Evolutionary conservation across 2,797 vertebrate species (phyloP).

Genomic region (Parotocinclus haroldoi): DNA sequence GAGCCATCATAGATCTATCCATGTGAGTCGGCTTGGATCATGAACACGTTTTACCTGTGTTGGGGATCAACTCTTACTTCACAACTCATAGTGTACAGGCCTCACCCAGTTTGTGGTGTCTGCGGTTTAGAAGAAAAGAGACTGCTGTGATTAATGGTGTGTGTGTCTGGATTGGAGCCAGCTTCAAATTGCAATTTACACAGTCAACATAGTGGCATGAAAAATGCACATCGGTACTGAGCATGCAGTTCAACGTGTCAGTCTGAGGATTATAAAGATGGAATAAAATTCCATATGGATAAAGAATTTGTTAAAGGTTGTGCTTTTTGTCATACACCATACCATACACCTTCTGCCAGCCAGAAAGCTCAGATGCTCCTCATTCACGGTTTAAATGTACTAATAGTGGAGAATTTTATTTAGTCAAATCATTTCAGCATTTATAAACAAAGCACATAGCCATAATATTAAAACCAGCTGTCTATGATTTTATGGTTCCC

Average conservation of each 20-base stretch:
- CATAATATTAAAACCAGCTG: too few species aligned
- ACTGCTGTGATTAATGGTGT: constrained; percentile 45
- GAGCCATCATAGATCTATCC: constrained; percentile 8
- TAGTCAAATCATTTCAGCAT: too few species aligned
- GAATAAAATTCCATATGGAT: constrained; percentile 1
- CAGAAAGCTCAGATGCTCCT: too few species aligned
- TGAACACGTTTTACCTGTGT: constrained; percentile 18
- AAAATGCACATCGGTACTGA: constrained; percentile 3
- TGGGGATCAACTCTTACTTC: constrained; percentile 19
- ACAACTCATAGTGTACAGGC: constrained; percentile 1
- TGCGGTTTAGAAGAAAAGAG: constrained; percentile 39
- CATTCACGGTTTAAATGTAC: too few species aligned
- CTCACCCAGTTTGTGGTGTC: constrained; percentile 35
- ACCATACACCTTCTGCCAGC: too few species aligned
- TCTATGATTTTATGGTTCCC: too few species aligned
- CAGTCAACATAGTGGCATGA: constrained; percentile 20
- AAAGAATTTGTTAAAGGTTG: background rate
- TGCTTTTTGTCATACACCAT: too few species aligned
- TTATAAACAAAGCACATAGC: too few species aligned
- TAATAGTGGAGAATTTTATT: too few species aligned
- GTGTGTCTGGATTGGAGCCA: constrained; percentile 31
- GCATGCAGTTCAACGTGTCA: background rate
- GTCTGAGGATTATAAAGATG: background rate
- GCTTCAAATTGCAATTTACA: constrained; percentile 13
- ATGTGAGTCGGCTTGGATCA: background rate